Evolutionary conservation across 2,113 vertebrate genomes (phyloP), one percentile per base, ranked within the genome.

Genomic region (Callipepla californica): DNA sequence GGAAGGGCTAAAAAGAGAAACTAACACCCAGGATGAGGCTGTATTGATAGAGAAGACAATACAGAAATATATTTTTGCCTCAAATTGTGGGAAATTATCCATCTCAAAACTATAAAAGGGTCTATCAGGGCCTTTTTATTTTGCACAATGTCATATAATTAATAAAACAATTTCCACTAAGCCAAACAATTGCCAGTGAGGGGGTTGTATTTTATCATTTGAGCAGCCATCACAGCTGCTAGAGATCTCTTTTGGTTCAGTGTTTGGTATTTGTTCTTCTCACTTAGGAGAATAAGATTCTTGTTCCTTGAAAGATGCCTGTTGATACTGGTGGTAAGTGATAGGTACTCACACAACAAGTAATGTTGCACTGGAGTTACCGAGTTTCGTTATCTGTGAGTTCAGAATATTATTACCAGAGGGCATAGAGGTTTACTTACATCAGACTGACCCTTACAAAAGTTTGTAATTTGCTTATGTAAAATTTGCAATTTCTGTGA

Each of bases 191-290:
- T 51, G 51, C 51, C 1, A 3, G 19, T 67, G 81, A 91, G 38
- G 47, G 92, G 32, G 32, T 11, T 80, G n/a, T 83, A 68, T 86
- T 91, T 87, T 80, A 83, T 75, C 13, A 58, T 81, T 78, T 90
- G 65, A 88, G 40, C 58, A 62, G 57, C 40, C n/a, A 45, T 17
- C 9, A 32, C 57, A 75, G 38, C 44, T 81, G 38, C 61, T 63
- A 85, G 78, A 75, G 10, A 75, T 80, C 42, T 91, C 63, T 78
- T 59, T 77, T 80, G 59, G 40, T 16, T 90, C 23, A 47, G 26
- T 61, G 30, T 78, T 90, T 92, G 65, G 38, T 75, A 81, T 94
- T 92, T 85, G 68, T 57, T 91, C 68, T 77, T 91, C 65, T 50
- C 22, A 47, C 36, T 83, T 85, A 75, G 36, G 48, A 83, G 11